phyloP scores from a whole-genome alignment of 2,797 vertebrate genomes.

The Acanthurus lineatus region DNA sequence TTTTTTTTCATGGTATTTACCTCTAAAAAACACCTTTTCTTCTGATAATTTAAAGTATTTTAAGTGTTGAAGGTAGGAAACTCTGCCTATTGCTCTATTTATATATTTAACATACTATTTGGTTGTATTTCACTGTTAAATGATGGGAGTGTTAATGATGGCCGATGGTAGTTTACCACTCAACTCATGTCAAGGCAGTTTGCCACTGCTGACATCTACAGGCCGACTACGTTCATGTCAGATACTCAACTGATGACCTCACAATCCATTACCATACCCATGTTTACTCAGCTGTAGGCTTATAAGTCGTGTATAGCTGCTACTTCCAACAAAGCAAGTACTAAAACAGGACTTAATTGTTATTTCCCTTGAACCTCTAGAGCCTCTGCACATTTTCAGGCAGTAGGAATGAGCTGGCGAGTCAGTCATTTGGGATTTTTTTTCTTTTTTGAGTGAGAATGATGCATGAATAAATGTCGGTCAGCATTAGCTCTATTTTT shows the following conservation, averaged over 20 bases:
- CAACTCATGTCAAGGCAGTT: constrained; percentile 42
- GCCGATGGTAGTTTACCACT: background rate
- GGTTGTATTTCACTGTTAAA: background rate
- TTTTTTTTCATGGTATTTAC: background rate
- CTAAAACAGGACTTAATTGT: constrained; percentile 8
- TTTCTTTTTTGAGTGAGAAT: too few species aligned
- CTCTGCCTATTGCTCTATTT: too few species aligned
- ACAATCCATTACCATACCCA: constrained; percentile 11
- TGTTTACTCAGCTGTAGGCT: constrained; percentile 42
- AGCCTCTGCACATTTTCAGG: background rate
- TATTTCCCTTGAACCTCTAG: constrained; percentile 1
- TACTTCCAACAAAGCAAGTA: background rate
- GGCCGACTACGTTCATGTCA: constrained; percentile 57
- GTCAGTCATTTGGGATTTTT: too few species aligned
- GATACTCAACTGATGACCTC: constrained; percentile 48
- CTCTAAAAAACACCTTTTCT: too few species aligned
- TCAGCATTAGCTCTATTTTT: background rate
- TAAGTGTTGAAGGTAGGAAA: too few species aligned
- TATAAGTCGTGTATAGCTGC: background rate
- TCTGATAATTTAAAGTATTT: too few species aligned
- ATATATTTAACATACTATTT: too few species aligned
- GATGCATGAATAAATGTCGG: background rate
- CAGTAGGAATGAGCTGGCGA: too few species aligned
- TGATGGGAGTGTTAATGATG: background rate
- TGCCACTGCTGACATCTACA: constrained; percentile 77